Percentiles rank a stretch among this genome's conserved stretches.
Conservation (phyloP, 2,113 vertebrate species). For the Zapornia atra region DNA sequence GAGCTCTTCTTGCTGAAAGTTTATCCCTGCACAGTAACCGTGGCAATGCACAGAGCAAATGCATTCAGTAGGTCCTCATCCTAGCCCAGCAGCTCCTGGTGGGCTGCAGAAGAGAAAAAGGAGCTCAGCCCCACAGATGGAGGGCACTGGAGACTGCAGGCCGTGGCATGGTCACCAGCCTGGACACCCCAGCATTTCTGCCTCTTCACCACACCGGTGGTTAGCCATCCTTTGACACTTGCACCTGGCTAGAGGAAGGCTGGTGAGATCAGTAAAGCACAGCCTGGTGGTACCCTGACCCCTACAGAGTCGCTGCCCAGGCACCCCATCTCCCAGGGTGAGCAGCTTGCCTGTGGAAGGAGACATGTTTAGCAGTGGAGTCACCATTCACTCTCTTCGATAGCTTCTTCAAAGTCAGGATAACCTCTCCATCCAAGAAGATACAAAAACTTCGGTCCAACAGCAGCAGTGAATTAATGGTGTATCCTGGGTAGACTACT, state of each 20-base stretch:
- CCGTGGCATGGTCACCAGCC: background rate
- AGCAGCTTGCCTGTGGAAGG: background rate
- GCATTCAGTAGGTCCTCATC: rapidly evolving
- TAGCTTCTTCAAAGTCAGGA: background rate
- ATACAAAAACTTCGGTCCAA: background rate
- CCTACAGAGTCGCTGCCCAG: background rate
- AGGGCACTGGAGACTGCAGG: background rate
- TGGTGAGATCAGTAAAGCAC: background rate
- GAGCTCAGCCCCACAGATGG: background rate
- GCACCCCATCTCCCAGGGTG: rapidly evolving
- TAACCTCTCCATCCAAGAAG: background rate
- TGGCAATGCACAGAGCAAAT: background rate
- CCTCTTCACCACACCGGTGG: background rate
- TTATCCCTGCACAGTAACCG: rapidly evolving
- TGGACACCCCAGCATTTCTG: background rate
- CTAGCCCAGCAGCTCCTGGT: background rate
- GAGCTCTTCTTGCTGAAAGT: background rate
- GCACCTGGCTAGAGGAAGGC: background rate
- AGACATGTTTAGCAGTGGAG: background rate
- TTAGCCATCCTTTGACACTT: background rate
- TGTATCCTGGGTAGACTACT: background rate
- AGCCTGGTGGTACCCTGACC: background rate
- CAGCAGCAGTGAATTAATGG: background rate
- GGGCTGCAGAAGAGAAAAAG: rapidly evolving
- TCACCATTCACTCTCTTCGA: background rate